Base-by-base conservation (phyloP, 2,888 invertebrate species). In the Leistus spinibarbis region DNA sequence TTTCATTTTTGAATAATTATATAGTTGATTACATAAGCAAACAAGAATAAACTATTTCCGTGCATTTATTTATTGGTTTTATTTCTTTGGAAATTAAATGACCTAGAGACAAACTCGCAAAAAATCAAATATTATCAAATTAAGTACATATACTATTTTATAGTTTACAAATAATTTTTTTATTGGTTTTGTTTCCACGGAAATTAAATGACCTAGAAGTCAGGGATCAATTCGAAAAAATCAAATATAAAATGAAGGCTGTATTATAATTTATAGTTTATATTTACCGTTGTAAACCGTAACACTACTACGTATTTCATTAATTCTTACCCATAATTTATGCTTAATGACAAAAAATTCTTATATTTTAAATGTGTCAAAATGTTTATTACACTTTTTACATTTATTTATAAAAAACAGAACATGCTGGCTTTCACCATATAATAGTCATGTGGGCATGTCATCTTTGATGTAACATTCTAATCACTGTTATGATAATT, bases 401-500 rank as follows among this genome's bases (percentile, higher is more conserved):
- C 40, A 40, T 40, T 40, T 40, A 13, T 40, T 40, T 10, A 40
- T 40, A 40, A 40, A 40, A n/a, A 40, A 4, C 10, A 40, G 40
- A 1, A 40, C 40, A 40, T 40, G 40, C 40, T 0, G 7, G 40
- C 40, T 2, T 40, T 40, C 40, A 40, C 40, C 40, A 13, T 40
- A 40, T 40, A 40, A 40, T 40, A n/a, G n/a, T n/a, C n/a, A n/a
- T n/a, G n/a, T n/a, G n/a, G n/a, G n/a, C 40, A 40, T 40, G 40
- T 40, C 3, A 5, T 40, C 7, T 40, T 40, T 40, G 1, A 40
- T 40, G 40, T 40, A 40, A 40, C 40, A 40, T 40, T 40, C 40
- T 40, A 40, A 40, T 40, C 60, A 60, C 60, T 60, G 60, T 60
- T 16, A 60, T 60, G 19, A 23, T 40, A 60, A 76, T 82, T 82